Evolutionary conservation across 1,140 invertebrate genomes (phyloP), one percentile per base, ranked within the genome.

Genomic region (Ganaspis sp.): DNA sequence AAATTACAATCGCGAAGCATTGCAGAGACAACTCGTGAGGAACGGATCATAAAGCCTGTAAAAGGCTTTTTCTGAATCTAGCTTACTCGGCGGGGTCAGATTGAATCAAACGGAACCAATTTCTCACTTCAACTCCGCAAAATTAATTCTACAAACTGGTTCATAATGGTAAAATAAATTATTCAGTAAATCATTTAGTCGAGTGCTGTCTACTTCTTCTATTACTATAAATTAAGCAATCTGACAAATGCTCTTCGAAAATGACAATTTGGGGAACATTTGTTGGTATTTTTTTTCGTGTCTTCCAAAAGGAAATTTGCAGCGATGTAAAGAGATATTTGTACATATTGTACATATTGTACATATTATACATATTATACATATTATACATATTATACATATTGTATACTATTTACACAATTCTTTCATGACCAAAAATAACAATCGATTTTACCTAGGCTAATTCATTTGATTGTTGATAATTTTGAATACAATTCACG

Each of bases 1-100:
- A 87, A 87, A 87, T 87, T 84, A 84, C 83, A 84, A 85, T 85
- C 75, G 79, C 77, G 76, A 77, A 54, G 64, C 74, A 72, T 34
- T 75, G 74, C 54, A 78, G 42, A 75, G 23, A 21, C 71, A 74
- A 72, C 37, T 49, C 73, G 70, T 69, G 76, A 74, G 42, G 53
- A 71, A 71, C 73, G 54, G 64, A 69, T 79, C 76, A 79, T 77
- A 42, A 71, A 42, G 23, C 45, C 19, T 72, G 45, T 1, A 21
- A 17, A 19, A 72, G 15, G 9, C 12, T 49, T 72, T 21, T 45
- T 42, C 38, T 45, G 34, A 38, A 9, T 49, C 45, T 49, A 49
- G 15, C 21, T 11, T 58, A 23, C 9, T 58, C 23, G 17, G 9
- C 9, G 21, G 19, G 53, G 53, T 54, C 53, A 54, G 53, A 54